Evolutionary conservation across 2,888 invertebrate genomes (phyloP), one percentile per base, ranked within the genome.

Genomic region (Boloria euphrosyne): DNA sequence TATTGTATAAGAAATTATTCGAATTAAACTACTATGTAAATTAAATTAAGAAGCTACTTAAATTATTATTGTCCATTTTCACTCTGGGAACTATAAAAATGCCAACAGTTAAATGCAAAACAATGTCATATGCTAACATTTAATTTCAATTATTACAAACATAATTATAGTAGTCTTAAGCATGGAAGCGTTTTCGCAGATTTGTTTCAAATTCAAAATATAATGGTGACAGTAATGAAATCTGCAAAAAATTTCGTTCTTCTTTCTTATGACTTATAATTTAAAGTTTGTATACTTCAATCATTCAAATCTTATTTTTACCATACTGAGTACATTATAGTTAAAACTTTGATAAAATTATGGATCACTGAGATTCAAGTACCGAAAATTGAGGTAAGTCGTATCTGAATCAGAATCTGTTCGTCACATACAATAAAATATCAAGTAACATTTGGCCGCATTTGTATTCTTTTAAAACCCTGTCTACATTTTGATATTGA

Each of bases 1-100:
- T 44, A 65, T 66, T 57, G 57, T 27, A 47, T 17, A 49, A 18
- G 17, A 46, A 55, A n/a, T n/a, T n/a, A 50, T 60, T 51, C 53
- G 52, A 57, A 57, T 44, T 57, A 57, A 18, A 57, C 44, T 57
- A 46, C 22, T 44, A 55, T 55, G 22, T 46, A 22, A 57, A 57
- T n/a, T 44, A 46, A n/a, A 57, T 44, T 22, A 57, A 46, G 27
- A 49, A 18, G 49, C 13, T 6, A 49, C n/a, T 49, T 49, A 49
- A 49, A 16, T n/a, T 4, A 16, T 49, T 49, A 49, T n/a, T 49
- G 49, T 49, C 31, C 10, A 38, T 38, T 38, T 49, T 49, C 27
- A 22, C 58, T 10, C n/a, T 6, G 17, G 18, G 27, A 14, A 22
- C 27, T 16, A 49, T 59, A 22, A 59, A 59, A 38, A 38, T 38